These are phyloP conservation scores for Scopus umbretta DNA, from an alignment of 2,113 vertebrate genomes.

Conservation along the genomic window DNA sequence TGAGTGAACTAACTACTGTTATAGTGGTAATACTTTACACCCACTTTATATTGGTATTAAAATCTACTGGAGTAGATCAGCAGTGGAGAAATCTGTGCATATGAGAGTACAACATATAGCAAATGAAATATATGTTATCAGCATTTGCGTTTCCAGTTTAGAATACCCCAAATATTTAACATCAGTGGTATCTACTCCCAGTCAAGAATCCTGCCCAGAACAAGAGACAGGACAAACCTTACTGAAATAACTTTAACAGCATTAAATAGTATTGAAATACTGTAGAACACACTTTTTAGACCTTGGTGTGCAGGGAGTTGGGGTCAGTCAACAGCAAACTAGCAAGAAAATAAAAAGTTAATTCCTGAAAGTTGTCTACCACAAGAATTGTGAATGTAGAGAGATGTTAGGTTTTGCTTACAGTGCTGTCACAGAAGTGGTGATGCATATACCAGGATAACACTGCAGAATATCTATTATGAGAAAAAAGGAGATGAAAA, in stretches of 20 bases:
- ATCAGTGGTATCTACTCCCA: neutral
- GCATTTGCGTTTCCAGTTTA: neutral
- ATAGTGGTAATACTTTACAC: neutral
- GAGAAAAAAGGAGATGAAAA: neutral
- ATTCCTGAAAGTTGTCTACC: neutral
- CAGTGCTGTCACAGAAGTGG: neutral
- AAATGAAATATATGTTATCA: neutral
- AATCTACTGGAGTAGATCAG: accelerated
- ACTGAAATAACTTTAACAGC: neutral
- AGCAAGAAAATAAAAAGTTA: neutral
- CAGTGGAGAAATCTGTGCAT: neutral
- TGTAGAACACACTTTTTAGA: neutral
- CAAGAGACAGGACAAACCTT: neutral
- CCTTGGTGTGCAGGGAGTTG: neutral
- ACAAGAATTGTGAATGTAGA: neutral
- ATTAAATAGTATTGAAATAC: neutral
- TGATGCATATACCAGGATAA: neutral
- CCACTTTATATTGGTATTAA: neutral
- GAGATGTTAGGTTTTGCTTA: neutral
- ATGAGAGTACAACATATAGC: neutral
- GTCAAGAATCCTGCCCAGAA: neutral
- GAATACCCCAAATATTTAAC: neutral
- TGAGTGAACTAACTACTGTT: neutral
- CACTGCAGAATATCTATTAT: neutral
- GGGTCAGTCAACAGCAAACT: neutral